Evolutionary conservation across 1,140 invertebrate genomes (phyloP), one percentile per base, ranked within the genome.

Genomic region (Heterodera carotae): DNA sequence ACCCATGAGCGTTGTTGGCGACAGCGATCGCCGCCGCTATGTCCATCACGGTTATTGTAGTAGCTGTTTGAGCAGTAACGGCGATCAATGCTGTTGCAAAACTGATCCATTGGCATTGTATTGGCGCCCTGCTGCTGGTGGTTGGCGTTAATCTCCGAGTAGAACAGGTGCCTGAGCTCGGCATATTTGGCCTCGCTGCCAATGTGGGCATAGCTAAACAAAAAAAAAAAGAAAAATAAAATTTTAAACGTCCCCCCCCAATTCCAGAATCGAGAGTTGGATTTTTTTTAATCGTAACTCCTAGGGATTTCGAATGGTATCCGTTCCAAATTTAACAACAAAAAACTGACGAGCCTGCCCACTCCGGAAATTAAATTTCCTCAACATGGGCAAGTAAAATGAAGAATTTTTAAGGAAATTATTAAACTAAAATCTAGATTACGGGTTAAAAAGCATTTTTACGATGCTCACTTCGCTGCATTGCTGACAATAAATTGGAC

Each of bases 401-500:
- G n/a, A n/a, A n/a, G n/a, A n/a, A n/a, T n/a, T n/a, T 76, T 66
- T 43, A 29, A 33, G 31, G 6, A 12, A 59, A 96, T 83, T 97
- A 43, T 8, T 43, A 8, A 43, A 43, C 12, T 43, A 43, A 22
- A 39, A 1, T 39, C 10, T 39, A 39, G 15, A 10, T 43, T 43
- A 43, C 15, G 39, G 0, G 39, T 43, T 43, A 43, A 43, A 39
- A 43, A 43, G 39, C 39, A 97, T 85, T 97, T 97, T 2, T 12
- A 15, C 22, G n/a, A 12, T 66, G 22, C 29, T 59, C 34, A 74
- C 72, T 74, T 74, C 25, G 95, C 94, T 0, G 95, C 92, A 59
- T 97, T 89, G 86, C 94, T 95, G 92, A 97, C 96, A 66, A 98
- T 89, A 88, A 97, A 98, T 84, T 97, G 94, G 29, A 94, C 89